Evolutionary conservation across 2,888 invertebrate genomes (phyloP), one percentile per base, ranked within the genome.

Genomic region (Unio delphinus): DNA sequence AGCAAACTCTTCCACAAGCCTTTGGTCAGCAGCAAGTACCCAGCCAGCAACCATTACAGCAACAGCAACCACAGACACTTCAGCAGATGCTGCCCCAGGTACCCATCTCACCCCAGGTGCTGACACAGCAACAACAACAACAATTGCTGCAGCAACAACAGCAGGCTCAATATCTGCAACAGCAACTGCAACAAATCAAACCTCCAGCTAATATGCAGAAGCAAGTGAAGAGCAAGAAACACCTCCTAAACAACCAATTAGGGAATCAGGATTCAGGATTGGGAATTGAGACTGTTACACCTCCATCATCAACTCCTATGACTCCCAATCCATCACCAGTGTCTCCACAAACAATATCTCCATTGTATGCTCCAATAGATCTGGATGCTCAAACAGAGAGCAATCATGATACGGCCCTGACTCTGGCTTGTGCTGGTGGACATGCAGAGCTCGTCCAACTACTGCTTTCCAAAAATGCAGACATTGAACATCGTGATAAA

Each of bases 361-460:
- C 88, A 20, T 81, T 96, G 92, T 84, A 82, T 79, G 83, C 85
- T 67, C 84, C 87, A 4, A 82, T 91, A 45, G 97, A 99, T 90
- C 95, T 99, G 78, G 98, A 99, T 91, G 96, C 97, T 11, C 97
- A 97, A 92, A 99, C 99, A 0, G 99, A 99, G 91, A 96, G 96
- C 85, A 99, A 99, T 92, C 97, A 98, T 91, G 99, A 99, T 91
- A 99, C 99, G 6, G 98, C 99, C 68, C 92, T 99, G 70, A 99
- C 99, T 56, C 92, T 99, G 74, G 99, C 99, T 64, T 98, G 98
- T 91, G 96, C 97, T 73, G 98, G 98, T 76, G 91, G 91, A 28
- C 98, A 99, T 0, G 96, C 97, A 88, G 98, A 99, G 87, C 93
- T 99, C 28, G 98, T 98, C 17, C 95, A 96, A 89, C 92, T 99